phyloP scores from a whole-genome alignment of 92 coral and sea anemone genomes.

The Actinernus sp. region DNA sequence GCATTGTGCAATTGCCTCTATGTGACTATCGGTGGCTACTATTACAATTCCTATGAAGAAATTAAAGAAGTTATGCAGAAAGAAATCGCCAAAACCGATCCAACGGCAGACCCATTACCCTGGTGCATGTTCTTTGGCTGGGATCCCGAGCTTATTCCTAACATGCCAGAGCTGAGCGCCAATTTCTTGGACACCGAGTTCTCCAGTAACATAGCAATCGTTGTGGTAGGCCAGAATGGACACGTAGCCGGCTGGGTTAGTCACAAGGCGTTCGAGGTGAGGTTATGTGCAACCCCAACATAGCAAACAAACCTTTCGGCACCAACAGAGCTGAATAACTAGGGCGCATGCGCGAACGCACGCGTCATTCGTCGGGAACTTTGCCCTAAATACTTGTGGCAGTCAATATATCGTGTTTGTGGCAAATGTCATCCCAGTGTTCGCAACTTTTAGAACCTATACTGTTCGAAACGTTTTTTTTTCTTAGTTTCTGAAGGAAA shows the following conservation, averaged over 20 bases:
- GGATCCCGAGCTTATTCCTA: conserved; percentile 64
- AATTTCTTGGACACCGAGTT: conserved; percentile 36
- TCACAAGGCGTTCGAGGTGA: conserved; percentile 45
- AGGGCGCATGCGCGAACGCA: no score
- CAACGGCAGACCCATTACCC: conserved; percentile 2
- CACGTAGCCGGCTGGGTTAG: conserved; percentile 69
- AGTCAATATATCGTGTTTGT: no score
- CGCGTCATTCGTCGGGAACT: no score
- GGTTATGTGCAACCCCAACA: no score
- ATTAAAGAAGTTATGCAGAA: conserved; percentile 20
- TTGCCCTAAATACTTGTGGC: no score
- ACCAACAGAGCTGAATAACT: no score
- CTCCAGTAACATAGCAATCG: conserved; percentile 21
- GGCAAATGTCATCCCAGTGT: no score
- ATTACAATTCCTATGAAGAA: conserved; percentile 19
- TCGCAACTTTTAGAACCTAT: no score
- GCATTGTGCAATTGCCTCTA: not conserved
- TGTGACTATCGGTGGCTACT: conserved; percentile 20
- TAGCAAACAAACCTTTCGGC: no score
- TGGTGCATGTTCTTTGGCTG: conserved; percentile 74
- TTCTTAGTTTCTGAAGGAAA: no score
- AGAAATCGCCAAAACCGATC: not conserved
- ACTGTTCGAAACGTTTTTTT: no score
- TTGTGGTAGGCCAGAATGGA: conserved; percentile 48
- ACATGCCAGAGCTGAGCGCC: conserved; percentile 41